Conservation (phyloP, 2,888 invertebrate genomes). For the Brenthis hecate region DNA sequence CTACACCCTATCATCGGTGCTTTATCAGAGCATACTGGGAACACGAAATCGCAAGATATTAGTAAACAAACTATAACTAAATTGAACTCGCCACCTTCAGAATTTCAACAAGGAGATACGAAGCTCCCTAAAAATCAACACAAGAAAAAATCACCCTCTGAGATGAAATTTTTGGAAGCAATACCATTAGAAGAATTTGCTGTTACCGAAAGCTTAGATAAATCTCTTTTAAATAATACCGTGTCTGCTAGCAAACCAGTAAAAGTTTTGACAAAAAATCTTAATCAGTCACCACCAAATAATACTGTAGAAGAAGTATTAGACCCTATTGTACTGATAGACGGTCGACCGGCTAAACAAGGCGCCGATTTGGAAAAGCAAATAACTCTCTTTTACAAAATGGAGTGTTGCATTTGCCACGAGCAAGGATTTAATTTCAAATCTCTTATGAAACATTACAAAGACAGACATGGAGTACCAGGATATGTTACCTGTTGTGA, state of each 20-base stretch:
- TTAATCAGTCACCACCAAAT: conserved; percentile 40
- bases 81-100: conserved; percentile 46
- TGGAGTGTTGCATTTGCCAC: conserved; percentile 78
- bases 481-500: conserved; percentile 76
- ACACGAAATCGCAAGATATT: conserved; percentile 37
- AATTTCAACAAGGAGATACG: conserved; percentile 64
- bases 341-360: conserved; percentile 71
- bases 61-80: conserved; percentile 43
- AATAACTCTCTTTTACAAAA: conserved; percentile 75
- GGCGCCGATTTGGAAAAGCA: conserved; percentile 71
- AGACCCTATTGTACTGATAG: conserved; percentile 65
- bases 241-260: conserved; percentile 40
- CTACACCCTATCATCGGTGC: conserved; percentile 52
- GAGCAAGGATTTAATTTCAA: conserved; percentile 71
- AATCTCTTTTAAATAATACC: conserved; percentile 55
- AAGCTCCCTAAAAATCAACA: conserved; percentile 50
- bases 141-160: conserved; percentile 61
- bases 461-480: conserved; percentile 75
- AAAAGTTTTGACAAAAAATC: conserved; percentile 36
- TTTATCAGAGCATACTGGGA: conserved; percentile 48
- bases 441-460: conserved; percentile 76
- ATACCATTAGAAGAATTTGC: conserved; percentile 75
- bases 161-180: conserved; percentile 69
- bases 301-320: conserved; percentile 52
- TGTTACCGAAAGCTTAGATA: conserved; percentile 63